These are phyloP conservation scores for Lottia gigantea DNA, from an alignment of 2,888 invertebrate species.

Conservation along the genomic window DNA sequence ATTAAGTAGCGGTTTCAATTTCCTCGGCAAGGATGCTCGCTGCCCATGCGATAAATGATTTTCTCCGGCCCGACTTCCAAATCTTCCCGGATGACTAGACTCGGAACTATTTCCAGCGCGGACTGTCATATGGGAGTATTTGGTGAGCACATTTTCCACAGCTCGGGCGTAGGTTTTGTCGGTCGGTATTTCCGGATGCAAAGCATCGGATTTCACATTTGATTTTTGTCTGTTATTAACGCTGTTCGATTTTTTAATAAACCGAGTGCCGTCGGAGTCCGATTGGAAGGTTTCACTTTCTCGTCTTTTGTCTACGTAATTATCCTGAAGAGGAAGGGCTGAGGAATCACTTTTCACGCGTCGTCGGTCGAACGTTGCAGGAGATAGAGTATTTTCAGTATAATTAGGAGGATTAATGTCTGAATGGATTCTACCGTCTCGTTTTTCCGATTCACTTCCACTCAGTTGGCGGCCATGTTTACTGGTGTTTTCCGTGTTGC, in stretches of 20 bases:
- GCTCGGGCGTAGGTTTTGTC: not conserved
- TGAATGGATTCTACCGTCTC: not conserved
- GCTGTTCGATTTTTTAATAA: not conserved
- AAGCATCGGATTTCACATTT: not conserved
- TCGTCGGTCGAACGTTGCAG: not conserved
- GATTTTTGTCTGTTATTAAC: not conserved
- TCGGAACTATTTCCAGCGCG: not conserved
- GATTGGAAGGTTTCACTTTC: not conserved
- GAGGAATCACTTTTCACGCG: slow-evolving; percentile 1
- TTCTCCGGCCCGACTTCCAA: not conserved
- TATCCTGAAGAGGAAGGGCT: not conserved
- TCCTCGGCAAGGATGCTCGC: slow-evolving; percentile 6
- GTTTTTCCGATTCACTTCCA: slow-evolving; percentile 1
- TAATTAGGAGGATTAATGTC: not conserved
- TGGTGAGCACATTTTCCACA: not conserved
- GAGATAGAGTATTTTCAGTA: not conserved
- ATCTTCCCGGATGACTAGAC: not conserved
- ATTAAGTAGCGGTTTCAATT: slow-evolving; percentile 8
- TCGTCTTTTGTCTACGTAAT: not conserved
- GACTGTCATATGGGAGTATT: not conserved
- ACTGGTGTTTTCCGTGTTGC: not conserved
- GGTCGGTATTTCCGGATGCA: not conserved
- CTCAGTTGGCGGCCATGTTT: not conserved
- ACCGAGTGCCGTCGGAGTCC: not conserved
- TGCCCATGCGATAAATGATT: not conserved